These are phyloP conservation scores for Ptilonorhynchus violaceus DNA, from an alignment of 2,113 vertebrate genomes.

Conservation along the genomic window DNA sequence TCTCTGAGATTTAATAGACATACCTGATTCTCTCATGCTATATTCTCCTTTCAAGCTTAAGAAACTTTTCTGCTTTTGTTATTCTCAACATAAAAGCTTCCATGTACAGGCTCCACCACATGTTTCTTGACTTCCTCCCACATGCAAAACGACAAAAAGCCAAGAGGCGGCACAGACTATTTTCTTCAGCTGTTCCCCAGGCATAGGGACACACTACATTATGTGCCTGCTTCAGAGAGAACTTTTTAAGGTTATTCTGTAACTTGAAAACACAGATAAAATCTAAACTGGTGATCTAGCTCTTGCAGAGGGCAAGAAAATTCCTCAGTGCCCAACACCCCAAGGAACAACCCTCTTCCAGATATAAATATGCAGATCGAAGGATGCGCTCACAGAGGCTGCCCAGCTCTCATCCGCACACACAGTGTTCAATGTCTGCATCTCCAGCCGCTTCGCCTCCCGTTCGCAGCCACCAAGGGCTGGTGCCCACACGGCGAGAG, in stretches of 20 bases:
- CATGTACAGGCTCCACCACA: fast-evolving
- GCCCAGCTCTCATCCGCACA: fast-evolving
- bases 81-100: not conserved
- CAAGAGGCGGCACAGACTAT: not conserved
- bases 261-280: not conserved
- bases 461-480: fast-evolving
- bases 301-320: not conserved
- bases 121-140: not conserved
- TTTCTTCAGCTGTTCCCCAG: not conserved
- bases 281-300: not conserved
- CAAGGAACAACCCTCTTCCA: not conserved
- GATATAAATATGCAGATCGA: not conserved
- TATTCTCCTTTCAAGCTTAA: not conserved
- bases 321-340: too few relatives aligned
- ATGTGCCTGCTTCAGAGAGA: not conserved
- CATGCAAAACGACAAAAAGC: not conserved
- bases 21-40: not conserved
- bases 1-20: not conserved
- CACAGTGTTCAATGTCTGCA: fast-evolving
- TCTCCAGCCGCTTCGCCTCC: not conserved
- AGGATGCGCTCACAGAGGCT: not conserved
- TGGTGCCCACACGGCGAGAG: fast-evolving
- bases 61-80: not conserved
- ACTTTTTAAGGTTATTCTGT: not conserved
- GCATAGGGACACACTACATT: fast-evolving